These are phyloP conservation scores for Danio rerio DNA, from an alignment of 2,113 vertebrate species.

Conservation along the genomic window GRCz12tu NC_133193.1:32642501-32643000, in stretches of 20 bases:
- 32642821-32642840: conserved; percentile 88
- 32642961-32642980: conserved; percentile 79
- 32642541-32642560: conserved; percentile 80
- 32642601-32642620: conserved; percentile 80
- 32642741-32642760: neutral
- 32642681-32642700: conserved; percentile 96
- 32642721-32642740: neutral
- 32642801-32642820: conserved; percentile 85
- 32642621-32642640: conserved; percentile 68
- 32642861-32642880: conserved; percentile 84
- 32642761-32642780: neutral
- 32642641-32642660: conserved; percentile 82
- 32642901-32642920: conserved; percentile 88
- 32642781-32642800: conserved; percentile 72
- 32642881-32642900: conserved; percentile 87
- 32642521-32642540: conserved; percentile 76
- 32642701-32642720: conserved; percentile 80
- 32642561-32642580: conserved; percentile 73
- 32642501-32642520: conserved; percentile 84
- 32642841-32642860: conserved; percentile 79
- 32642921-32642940: conserved; percentile 92
- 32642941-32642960: conserved; percentile 90
- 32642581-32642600: conserved; percentile 75
- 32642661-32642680: conserved; percentile 89
- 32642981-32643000: conserved; percentile 81